Base-by-base conservation (phyloP, 2,113 vertebrate genomes). In the Perognathus longimembris region DNA sequence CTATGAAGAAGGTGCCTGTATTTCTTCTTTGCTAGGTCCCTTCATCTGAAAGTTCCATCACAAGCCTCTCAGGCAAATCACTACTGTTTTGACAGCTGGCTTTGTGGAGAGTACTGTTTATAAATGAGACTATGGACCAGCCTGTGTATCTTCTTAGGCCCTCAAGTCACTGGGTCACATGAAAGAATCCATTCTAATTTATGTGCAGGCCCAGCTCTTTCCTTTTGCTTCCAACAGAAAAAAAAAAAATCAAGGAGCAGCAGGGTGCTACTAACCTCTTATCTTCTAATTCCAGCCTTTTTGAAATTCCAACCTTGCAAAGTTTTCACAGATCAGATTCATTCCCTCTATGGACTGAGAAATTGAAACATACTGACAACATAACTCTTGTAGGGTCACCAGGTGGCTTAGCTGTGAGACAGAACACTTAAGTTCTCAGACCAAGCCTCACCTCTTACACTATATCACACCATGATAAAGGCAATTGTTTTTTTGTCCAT, bases 21-120 rank as follows among this genome's bases (percentile, higher is more conserved):
- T 96, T 96, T 96, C 89, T 96, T 94, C 91, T 95, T 97, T 79
- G 63, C 70, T 94, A 87, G 95, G 82, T 85, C 92, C 82, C 89
- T 96, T 90, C 97, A 91, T 94, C 95, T 94, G 61, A 93, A 95
- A 64, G 61, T 97, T 92, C 85, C 89, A 80, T 92, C 94, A 79
- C 92, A 93, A 88, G 91, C 89, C 91, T 90, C 59, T 0, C 88
- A 92, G 91, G 93, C 83, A 70, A 85, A 80, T 91, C 93, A 79
- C 83, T 91, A 21, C 0, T 98, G 95, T 97, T 98, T 95, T 97
- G 93, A 96, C 97, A 98, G 96, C 96, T 97, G 97, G 93, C 67
- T 94, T 82, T 91, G 67, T 1, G 9, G 92, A 97, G 96, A 91
- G 90, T 87, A 83, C 66, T 86, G 94, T 97, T 97, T 82, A 89